These are phyloP conservation scores for Drosophila fuyamai DNA, from an alignment of 1,140 invertebrate genomes.

Conservation along the genomic window DNA sequence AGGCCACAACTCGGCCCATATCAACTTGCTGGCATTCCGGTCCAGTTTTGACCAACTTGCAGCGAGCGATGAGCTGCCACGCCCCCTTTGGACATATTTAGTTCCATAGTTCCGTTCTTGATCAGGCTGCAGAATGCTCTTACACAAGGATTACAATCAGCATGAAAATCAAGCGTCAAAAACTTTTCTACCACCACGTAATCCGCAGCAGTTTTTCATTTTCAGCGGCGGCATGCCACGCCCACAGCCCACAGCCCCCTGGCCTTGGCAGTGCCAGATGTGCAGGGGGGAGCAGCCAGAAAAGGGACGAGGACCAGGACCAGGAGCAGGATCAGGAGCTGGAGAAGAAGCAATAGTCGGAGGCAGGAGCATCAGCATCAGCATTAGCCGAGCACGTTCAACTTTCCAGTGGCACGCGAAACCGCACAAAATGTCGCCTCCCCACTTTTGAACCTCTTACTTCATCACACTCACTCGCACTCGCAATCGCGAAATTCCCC, in stretches of 20 bases:
- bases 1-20: no score
- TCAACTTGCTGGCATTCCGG: background rate
- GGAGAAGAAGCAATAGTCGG: conserved; percentile 1
- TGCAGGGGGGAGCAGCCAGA: background rate
- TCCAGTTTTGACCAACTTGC: conserved; percentile 11
- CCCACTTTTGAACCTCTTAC: conserved; percentile 40
- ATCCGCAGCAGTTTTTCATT: conserved; percentile 62
- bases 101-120: conserved; percentile 19
- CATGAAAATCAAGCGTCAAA: conserved; percentile 76
- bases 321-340: conserved; percentile 1
- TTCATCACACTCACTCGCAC: conserved; percentile 18
- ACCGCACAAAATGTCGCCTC: conserved; percentile 64
- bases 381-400: conserved; percentile 67
- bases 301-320: background rate
- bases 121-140: conserved; percentile 17
- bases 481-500: background rate
- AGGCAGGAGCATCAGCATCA: conserved; percentile 21
- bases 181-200: conserved; percentile 59
- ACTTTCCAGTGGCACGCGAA: conserved; percentile 74
- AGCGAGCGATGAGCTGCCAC: conserved; percentile 15
- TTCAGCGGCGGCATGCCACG: conserved; percentile 33
- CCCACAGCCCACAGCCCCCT: conserved; percentile 13
- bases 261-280: conserved; percentile 28
- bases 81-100: conserved; percentile 18
- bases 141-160: conserved; percentile 68